Evolutionary conservation across 2,797 vertebrate species (phyloP), one percentile per base, ranked within the genome.

Genomic region (Australoheros facetus): DNA sequence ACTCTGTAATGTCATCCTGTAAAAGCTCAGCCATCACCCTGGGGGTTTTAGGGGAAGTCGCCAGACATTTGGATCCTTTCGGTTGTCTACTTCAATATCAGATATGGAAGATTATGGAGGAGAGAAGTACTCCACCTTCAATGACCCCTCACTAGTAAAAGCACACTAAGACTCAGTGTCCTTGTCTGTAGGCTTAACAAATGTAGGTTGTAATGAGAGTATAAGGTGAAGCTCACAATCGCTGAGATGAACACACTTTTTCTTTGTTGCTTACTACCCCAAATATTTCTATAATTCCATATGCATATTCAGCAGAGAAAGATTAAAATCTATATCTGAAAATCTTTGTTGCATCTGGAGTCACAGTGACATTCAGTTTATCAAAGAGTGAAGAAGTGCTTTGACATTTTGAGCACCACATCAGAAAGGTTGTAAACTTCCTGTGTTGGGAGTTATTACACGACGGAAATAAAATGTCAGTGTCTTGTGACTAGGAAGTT

Each of bases 41-140:
- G 16, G 16, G 73, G 79, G 58, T 71, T 81, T 53, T 55, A 87
- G 73, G 64, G 70, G 72, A 75, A 78, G 62, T 62, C 16, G 55
- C 56, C 32, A 77, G 56, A 85, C 16, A 60, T 80, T 71, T 81
- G 54, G 75, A 82, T 85, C 56, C 39, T 78, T 79, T 80, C 4
- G 23, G 73, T 79, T 86, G 78, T 88, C 79, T 77, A 78, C 77
- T 81, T 84, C 62, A 17, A 71, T 83, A 80, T 80, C 81, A 79
- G 66, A 85, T 75, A 75, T n/a, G 21, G 56, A 53, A 79, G 82
- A 88, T 79, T 80, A 87, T 39, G 42, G 30, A 66, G 58, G 53
- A 75, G 69, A 79, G 81, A 58, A 80, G 73, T 71, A 56, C 57
- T 78, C 55, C 60, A 66, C 73, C 74, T 53, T 69, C 77, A 64